Evolutionary conservation across 2,888 invertebrate genomes (phyloP).

Genomic region (Leucophenga montana): DNA sequence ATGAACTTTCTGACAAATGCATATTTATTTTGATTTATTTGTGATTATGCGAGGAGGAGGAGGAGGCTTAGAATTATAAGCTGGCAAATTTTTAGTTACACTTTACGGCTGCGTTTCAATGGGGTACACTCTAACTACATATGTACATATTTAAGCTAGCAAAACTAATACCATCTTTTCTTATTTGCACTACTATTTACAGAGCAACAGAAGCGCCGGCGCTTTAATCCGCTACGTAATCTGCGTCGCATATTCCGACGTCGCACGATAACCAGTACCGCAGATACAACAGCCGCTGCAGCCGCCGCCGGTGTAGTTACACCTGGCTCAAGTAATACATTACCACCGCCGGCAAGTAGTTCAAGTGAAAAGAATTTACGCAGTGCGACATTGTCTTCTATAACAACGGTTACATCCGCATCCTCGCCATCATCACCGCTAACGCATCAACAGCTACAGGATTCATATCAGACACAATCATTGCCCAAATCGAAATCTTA

Average conservation of each 20-base stretch:
- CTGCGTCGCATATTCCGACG: conserved; percentile 72
- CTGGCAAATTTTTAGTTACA: background rate
- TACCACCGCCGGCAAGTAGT: conserved; percentile 53
- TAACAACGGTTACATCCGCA: conserved; percentile 45
- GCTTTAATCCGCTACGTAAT: conserved; percentile 73
- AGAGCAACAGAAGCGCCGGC: conserved; percentile 72
- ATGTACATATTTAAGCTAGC: background rate
- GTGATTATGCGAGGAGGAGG: too few relatives aligned
- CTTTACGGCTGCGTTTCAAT: background rate
- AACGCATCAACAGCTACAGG: conserved; percentile 62
- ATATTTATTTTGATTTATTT: too few relatives aligned
- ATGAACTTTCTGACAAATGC: conserved; percentile 33
- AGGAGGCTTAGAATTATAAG: too few relatives aligned
- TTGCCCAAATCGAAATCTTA: conserved; percentile 67
- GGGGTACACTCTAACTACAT: background rate
- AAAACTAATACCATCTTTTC: conserved; percentile 34
- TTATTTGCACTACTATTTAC: conserved; percentile 29
- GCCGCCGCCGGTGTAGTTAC: conserved; percentile 35
- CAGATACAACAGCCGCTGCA: conserved; percentile 47
- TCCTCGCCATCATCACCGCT: conserved; percentile 67
- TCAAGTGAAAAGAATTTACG: conserved; percentile 68
- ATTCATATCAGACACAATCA: conserved; percentile 64
- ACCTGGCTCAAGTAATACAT: conserved; percentile 53
- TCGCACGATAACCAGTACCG: conserved; percentile 69
- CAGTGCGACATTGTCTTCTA: conserved; percentile 53